phyloP scores from a whole-genome alignment of 2,113 vertebrate genomes.

The Dipodomys spectabilis region DNA sequence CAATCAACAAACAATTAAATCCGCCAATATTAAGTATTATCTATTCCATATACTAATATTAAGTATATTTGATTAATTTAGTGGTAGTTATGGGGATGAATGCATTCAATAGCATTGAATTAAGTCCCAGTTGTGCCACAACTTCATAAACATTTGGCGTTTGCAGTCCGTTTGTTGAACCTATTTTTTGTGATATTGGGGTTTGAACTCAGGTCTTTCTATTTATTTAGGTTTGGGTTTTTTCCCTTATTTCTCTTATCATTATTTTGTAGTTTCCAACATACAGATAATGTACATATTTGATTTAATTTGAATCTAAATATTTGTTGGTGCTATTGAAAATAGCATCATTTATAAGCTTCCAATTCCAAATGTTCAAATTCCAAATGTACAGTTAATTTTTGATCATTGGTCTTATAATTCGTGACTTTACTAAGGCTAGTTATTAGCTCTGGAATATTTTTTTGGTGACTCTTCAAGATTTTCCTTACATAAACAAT shows the following conservation, averaged over 20 bases:
- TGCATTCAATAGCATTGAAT: neutral
- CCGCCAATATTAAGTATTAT: too few relatives aligned
- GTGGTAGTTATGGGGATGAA: too few relatives aligned
- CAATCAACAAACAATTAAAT: neutral
- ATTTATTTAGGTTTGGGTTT: neutral
- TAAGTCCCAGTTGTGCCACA: neutral
- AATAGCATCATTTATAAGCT: neutral
- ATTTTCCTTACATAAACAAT: neutral
- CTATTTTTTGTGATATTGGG: neutral
- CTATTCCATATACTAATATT: too few relatives aligned
- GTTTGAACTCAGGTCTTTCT: neutral
- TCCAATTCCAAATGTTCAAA: neutral
- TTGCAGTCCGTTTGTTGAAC: neutral
- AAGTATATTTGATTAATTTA: neutral
- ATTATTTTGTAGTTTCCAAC: neutral
- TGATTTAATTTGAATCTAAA: neutral
- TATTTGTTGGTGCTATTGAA: constrained; percentile 5
- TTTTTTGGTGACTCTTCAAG: neutral
- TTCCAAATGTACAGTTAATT: neutral
- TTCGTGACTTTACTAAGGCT: neutral
- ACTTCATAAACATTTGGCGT: neutral
- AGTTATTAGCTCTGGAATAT: neutral
- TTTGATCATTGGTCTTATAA: neutral
- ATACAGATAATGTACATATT: neutral
- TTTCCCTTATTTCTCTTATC: neutral